Base-by-base conservation (phyloP, 2,797 vertebrate species). In the Carduelis carduelis region DNA sequence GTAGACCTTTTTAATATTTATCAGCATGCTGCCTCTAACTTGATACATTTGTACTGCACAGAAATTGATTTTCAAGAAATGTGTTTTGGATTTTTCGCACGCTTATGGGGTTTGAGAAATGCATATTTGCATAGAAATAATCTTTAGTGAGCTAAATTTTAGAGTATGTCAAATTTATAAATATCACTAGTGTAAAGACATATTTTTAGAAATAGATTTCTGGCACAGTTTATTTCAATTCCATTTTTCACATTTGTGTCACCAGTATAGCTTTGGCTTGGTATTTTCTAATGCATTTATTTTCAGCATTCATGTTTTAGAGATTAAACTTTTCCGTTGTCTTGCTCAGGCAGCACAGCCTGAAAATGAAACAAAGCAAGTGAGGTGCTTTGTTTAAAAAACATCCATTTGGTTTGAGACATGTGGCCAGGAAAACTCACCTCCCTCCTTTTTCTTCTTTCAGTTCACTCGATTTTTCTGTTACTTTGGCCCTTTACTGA, bases 51-150 rank as follows among this genome's bases (percentile, higher is more conserved):
- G 90, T 93, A 95, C 95, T 96, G 91, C 96, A 90, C 83, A 97
- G 97, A 97, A 98, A 98, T 98, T 98, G 98, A 98, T 98, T 98
- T 99, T 98, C 98, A 98, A 98, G 98, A 98, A 98, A 98, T 98
- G 97, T 98, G 97, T 98, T 98, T 98, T 97, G 97, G 96, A 97
- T 98, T 98, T 98, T 98, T 98, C 86, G 97, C 97, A 98, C 84
- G 75, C 93, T 94, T 93, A 96, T 87, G 96, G 63, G 85, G 97
- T 93, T 96, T 90, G 90, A 79, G 72, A 95, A 95, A 92, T 92
- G 77, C 65, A 32, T 97, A 98, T 98, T 98, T 99, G 98, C 97
- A 98, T 98, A 98, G 98, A 98, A 98, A 98, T 99, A 97, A 98
- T 98, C 97, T 98, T 97, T 98, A 95, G 97, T 97, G 97, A 98